Evolutionary conservation across 2,888 invertebrate genomes (phyloP).

Genomic region (Tupiocoris notatus): DNA sequence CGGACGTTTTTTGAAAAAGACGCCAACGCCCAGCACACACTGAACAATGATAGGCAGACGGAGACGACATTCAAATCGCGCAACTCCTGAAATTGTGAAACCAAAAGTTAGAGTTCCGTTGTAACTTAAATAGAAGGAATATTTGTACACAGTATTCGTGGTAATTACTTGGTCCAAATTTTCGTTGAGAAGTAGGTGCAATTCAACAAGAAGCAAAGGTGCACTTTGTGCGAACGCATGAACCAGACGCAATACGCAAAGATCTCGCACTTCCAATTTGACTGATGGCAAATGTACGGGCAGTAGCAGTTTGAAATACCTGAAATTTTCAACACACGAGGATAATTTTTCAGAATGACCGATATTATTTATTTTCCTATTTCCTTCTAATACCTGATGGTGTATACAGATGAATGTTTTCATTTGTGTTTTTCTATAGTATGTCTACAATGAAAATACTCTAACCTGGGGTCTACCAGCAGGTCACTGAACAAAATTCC

Average conservation of each 20-base stretch:
- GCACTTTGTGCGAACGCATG: constrained; percentile 87
- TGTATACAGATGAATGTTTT: no score
- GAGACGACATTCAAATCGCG: constrained; percentile 78
- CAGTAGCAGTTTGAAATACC: constrained; percentile 77
- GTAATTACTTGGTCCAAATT: constrained; percentile 26
- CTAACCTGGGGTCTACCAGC: no score
- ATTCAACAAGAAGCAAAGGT: constrained; percentile 72
- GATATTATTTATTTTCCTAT: no score
- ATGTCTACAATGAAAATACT: no score
- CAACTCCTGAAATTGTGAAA: constrained; percentile 60
- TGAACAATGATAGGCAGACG: constrained; percentile 76
- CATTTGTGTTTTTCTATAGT: no score
- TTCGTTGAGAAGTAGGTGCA: constrained; percentile 33
- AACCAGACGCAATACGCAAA: constrained; percentile 74
- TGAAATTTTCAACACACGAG: not conserved
- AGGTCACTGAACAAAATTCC: no score
- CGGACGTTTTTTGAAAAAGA: constrained; percentile 87
- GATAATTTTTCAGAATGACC: no score
- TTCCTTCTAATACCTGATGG: no score
- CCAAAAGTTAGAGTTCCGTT: not conserved
- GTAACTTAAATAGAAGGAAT: not conserved
- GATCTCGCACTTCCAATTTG: constrained; percentile 73
- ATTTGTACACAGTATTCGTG: not conserved
- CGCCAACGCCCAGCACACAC: constrained; percentile 86
- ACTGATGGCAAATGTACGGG: constrained; percentile 79